Evolutionary conservation across 2,797 vertebrate species (phyloP), one percentile per base, ranked within the genome.

Genomic region (Chiloscyllium punctatum): DNA sequence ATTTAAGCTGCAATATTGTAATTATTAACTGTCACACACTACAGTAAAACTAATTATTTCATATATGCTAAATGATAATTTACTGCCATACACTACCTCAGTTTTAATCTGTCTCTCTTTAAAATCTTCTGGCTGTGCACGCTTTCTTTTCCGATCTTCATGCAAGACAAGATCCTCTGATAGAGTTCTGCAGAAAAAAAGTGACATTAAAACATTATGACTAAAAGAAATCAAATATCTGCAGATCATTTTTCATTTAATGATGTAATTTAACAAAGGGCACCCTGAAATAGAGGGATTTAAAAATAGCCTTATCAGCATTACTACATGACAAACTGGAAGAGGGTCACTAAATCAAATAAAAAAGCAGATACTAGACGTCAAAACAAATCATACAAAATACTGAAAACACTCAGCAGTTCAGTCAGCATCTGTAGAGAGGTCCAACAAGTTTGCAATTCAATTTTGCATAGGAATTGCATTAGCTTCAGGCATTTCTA

Each of bases 91-190:
- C 2, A 62, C n/a, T 92, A 92, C 90, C 90, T 92, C 90, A 7
- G 33, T 68, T 97, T 97, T 98, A 97, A 97, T 99, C 37, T 97
- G 96, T 11, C 62, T 74, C 96, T 98, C 98, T 96, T 97, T 98
- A 74, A 96, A 96, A 74, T 99, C 98, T 96, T 98, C 98, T 95
- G 96, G 4, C 8, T 96, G 97, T 11, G 99, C 98, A 66, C 96
- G 98, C 96, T 98, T 99, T 97, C 97, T 99, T 97, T 98, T 99
- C 96, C 96, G 96, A 96, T 99, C 98, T 51, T 98, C 98, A 91
- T 62, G 90, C 86, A 62, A 57, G 72, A 42, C 48, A 66, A n/a
- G 7, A 82, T 95, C 51, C 51, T 72, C 53, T 0, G 88, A 18
- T 77, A 66, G 25, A 37, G 72, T 77, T 95, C 51, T 95, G 6